phyloP scores from a whole-genome alignment of 2,113 vertebrate species.

The Protobothrops flavoviridis region DNA sequence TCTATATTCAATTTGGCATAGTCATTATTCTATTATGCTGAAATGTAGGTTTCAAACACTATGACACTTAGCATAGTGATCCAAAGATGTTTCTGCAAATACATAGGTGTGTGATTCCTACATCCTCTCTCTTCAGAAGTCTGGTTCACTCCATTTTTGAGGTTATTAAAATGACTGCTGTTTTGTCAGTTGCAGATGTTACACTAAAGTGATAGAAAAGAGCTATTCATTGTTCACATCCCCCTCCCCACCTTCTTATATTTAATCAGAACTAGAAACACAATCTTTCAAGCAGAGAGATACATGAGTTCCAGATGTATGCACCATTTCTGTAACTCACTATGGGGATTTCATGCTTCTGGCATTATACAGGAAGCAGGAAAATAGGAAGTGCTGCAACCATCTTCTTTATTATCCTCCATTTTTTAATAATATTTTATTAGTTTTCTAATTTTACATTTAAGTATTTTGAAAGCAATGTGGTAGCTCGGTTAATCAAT shows the following conservation, averaged over 20 bases:
- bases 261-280: conserved; percentile 16
- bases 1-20: neutral
- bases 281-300: neutral
- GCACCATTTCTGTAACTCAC: neutral
- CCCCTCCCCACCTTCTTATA: neutral
- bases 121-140: neutral
- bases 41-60: neutral
- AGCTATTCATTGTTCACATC: neutral
- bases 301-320: conserved; percentile 22
- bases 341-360: conserved; percentile 9
- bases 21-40: neutral
- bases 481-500: too few species aligned
- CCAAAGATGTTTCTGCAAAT: neutral
- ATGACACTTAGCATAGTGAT: neutral
- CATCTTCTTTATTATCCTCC: neutral
- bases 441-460: too few species aligned
- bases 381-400: conserved; percentile 7
- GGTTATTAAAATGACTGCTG: neutral
- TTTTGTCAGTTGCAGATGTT: conserved; percentile 8
- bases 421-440: too few species aligned
- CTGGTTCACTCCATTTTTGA: neutral
- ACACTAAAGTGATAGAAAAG: neutral
- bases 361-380: conserved; percentile 8
- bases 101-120: neutral
- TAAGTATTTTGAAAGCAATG: too few species aligned